Evolutionary conservation across 1,140 invertebrate species (phyloP), one percentile per base, ranked within the genome.

Genomic region (Hyles vespertilio): DNA sequence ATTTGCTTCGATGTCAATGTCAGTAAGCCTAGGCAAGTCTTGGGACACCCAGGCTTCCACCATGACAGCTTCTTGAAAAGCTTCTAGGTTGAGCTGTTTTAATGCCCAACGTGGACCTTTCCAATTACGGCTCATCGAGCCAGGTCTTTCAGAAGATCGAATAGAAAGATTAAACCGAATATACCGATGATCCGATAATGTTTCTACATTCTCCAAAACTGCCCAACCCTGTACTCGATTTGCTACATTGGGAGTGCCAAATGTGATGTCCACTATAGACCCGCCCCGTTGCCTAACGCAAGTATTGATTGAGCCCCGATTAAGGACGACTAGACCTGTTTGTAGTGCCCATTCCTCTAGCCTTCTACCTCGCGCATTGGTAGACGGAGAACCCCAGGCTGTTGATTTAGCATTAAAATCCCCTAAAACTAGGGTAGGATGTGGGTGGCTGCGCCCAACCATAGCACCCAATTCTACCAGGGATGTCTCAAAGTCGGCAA

Each of bases 1-100:
- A 2, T 12, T 8, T 3, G 55, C 63, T 48, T 52, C 44, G 2
- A 89, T 93, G 73, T 87, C 90, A 8, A 92, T 92, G 58, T 91
- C 93, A 0, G 73, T 81, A n/a, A n/a, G n/a, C n/a, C n/a, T n/a
- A 1, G 33, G 45, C n/a, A 9, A n/a, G 0, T 54, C 33, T 1
- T 2, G 4, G 4, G 34, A 9, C 3, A 43, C 5, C 59, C 59
- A 61, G 1, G 59, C n/a, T 47, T 56, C n/a, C 1, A 56, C 56
- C 2, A 59, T 49, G 0, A 53, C 50, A 0, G 63, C 63, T 11
- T 60, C 55, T 6, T 51, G 34, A 2, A 60, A 36, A 0, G 33
- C 5, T 0, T 64, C 62, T 1, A 34, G 33, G 32, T 64, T 48
- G 0, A 64, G 48, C 5, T 43, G 54, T n/a, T 43, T 61, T 4